phyloP scores from a whole-genome alignment of 2,113 vertebrate species.

The Propithecus coquereli region DNA sequence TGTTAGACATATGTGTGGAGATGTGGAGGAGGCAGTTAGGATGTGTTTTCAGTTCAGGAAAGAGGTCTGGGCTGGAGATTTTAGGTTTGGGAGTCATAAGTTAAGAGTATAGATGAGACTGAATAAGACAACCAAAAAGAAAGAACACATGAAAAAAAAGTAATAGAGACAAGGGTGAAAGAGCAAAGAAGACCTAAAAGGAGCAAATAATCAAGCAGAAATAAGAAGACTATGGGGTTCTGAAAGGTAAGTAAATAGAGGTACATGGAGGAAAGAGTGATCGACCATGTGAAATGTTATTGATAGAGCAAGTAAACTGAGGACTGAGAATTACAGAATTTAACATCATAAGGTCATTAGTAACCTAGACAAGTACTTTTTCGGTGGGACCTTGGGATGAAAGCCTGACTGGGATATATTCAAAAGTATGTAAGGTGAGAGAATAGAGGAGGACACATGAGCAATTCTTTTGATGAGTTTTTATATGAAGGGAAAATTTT shows the following conservation, averaged over 20 bases:
- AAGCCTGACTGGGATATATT: neutral
- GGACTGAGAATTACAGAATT: neutral
- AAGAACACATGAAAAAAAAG: neutral
- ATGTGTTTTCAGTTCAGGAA: neutral
- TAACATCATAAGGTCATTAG: neutral
- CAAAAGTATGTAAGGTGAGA: neutral
- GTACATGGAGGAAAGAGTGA: neutral
- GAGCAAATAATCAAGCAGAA: neutral
- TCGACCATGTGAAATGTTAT: neutral
- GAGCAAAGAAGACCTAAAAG: accelerated
- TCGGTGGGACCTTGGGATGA: neutral
- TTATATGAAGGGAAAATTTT: neutral
- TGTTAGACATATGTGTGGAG: neutral
- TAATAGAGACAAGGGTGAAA: neutral
- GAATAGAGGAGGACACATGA: neutral
- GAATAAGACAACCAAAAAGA: neutral
- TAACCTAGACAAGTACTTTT: neutral
- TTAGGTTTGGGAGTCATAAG: neutral
- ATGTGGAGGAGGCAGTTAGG: neutral
- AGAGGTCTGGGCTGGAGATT: neutral
- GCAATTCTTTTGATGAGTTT: neutral
- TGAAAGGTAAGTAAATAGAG: neutral
- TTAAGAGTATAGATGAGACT: neutral
- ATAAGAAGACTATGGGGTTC: neutral
- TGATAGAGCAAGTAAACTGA: neutral